Percentiles rank a stretch among this genome's conserved stretches.
Evolutionary conservation across 2,113 vertebrate genomes (phyloP).

Genomic region (Phyllostomus hastatus): DNA sequence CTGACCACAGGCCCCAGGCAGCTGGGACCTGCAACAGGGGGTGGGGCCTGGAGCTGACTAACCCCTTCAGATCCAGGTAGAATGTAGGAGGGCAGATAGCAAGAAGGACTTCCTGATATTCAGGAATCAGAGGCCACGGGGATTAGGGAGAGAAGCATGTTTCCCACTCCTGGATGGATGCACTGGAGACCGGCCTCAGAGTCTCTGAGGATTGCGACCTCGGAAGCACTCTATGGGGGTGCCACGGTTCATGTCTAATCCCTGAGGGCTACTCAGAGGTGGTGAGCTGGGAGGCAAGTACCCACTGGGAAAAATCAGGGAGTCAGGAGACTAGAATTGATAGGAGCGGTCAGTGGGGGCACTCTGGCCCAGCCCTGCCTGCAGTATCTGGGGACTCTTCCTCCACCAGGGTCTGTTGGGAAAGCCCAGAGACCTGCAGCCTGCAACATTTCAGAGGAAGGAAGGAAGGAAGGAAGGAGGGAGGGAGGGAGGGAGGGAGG

Average conservation of each 20-base stretch:
- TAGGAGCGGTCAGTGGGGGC: rapidly evolving
- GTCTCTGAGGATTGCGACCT: not conserved
- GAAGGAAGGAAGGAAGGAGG: not conserved
- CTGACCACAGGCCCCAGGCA: slow-evolving; percentile 72
- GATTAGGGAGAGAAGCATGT: no score
- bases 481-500: no score
- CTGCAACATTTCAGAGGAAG: not conserved
- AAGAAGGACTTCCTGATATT: not conserved
- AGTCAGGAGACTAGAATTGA: not conserved
- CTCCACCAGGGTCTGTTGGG: not conserved
- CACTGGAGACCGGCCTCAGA: not conserved
- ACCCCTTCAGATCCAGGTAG: slow-evolving; percentile 65
- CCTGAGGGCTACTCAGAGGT: not conserved
- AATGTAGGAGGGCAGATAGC: not conserved
- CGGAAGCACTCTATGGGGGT: not conserved
- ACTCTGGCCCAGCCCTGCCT: not conserved
- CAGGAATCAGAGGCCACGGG: not conserved
- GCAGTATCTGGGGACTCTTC: not conserved
- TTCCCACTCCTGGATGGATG: not conserved
- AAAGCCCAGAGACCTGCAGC: not conserved
- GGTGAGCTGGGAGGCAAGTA: not conserved
- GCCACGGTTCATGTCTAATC: not conserved
- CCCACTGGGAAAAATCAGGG: not conserved
- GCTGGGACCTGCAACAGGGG: slow-evolving; percentile 52
- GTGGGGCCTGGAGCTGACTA: slow-evolving; percentile 45